Percentiles rank a stretch among this genome's conserved stretches.
Conservation (phyloP, 1,140 invertebrate genomes). For the Pseudomyrmex pallidus region DNA sequence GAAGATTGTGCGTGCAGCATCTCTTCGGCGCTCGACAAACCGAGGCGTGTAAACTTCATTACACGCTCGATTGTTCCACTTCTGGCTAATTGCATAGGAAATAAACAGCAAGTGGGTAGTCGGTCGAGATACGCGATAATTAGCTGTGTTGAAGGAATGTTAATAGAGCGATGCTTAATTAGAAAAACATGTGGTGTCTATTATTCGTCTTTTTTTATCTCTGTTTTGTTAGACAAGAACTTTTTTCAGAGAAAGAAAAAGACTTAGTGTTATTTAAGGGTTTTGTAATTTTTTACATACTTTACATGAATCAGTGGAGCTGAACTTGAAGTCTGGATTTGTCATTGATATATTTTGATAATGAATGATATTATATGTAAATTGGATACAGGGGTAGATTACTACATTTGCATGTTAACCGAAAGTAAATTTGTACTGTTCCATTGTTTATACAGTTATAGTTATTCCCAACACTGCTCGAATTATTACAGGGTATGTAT, state of each 20-base stretch:
- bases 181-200: no score
- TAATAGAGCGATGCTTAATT: no score
- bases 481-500: constrained; percentile 4
- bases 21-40: neutral
- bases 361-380: constrained; percentile 11
- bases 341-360: neutral
- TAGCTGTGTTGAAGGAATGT: no score
- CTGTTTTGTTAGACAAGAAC: no score
- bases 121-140: no score
- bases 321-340: neutral
- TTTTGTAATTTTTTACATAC: constrained; percentile 20
- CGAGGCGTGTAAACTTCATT: neutral
- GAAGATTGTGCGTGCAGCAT: constrained; percentile 13
- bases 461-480: neutral
- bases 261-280: no score
- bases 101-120: neutral
- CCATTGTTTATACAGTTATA: constrained; percentile 10
- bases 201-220: no score
- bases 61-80: neutral
- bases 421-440: constrained; percentile 38
- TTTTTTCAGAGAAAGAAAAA: no score
- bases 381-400: constrained; percentile 16
- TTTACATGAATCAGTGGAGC: neutral
- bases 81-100: neutral
- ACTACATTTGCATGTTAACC: constrained; percentile 24